Conservation (phyloP, 2,888 invertebrate genomes). For the Andricus quercusramuli region DNA sequence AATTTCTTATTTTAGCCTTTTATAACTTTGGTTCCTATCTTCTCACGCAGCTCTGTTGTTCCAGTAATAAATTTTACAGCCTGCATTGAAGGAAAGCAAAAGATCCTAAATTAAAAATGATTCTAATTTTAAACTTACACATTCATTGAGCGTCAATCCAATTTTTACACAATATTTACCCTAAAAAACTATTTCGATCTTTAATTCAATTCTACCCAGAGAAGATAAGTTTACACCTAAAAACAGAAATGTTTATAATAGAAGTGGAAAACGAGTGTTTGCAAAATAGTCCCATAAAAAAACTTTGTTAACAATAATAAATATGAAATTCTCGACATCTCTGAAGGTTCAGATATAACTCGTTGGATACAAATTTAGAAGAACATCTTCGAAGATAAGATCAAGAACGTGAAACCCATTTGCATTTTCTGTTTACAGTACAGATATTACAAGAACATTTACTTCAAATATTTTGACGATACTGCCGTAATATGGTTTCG, state of each 20-base stretch:
- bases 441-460: conserved; percentile 20
- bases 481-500: not conserved
- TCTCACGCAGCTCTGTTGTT: conserved; percentile 12
- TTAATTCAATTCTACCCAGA: not conserved
- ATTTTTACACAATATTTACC: conserved; percentile 7
- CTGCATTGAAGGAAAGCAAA: not conserved
- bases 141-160: not conserved
- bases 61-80: conserved; percentile 5
- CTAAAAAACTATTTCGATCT: not conserved
- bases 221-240: not conserved
- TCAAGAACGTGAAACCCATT: conserved; percentile 17
- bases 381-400: not conserved
- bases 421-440: conserved; percentile 14
- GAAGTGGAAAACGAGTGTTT: not conserved
- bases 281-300: conserved; percentile 4
- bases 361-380: conserved; percentile 18
- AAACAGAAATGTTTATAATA: not conserved
- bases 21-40: conserved; percentile 28
- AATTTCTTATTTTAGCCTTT: conserved; percentile 16
- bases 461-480: conserved; percentile 23
- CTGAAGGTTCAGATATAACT: conserved; percentile 10
- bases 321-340: not conserved
- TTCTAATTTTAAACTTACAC: conserved; percentile 13
- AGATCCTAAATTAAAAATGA: conserved; percentile 28
- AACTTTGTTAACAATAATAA: conserved; percentile 8